Percentiles rank a stretch among this genome's conserved stretches.
Conservation (phyloP, 2,797 vertebrate genomes). For the Tangara arthus region DNA sequence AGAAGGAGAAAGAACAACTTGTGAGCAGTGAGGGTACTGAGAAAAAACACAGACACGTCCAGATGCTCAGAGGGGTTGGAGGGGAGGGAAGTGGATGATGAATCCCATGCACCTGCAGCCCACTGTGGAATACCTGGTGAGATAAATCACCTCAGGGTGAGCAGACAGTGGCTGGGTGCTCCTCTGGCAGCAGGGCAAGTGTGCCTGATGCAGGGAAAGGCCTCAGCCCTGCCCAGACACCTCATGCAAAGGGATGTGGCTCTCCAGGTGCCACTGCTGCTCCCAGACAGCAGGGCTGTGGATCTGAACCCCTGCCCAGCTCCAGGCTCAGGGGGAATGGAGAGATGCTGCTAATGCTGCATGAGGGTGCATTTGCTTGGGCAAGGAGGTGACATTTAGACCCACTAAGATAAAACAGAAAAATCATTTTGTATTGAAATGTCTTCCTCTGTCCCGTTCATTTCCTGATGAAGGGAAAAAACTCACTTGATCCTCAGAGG, state of each 20-base stretch:
- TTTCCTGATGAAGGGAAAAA: not conserved
- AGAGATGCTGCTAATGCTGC: not conserved
- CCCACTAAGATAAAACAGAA: not conserved
- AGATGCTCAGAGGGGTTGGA: rapidly evolving
- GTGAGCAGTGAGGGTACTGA: not conserved
- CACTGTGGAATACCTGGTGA: not conserved
- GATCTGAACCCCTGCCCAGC: not conserved
- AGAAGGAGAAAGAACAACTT: not conserved
- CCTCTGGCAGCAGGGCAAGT: no score
- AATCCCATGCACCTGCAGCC: not conserved
- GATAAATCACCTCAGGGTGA: not conserved
- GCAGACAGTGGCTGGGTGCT: not conserved
- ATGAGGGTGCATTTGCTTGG: not conserved
- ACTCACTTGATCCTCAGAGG: not conserved
- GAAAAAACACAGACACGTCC: rapidly evolving
- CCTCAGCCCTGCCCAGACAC: not conserved
- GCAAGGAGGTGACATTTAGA: not conserved
- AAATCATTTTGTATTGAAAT: not conserved
- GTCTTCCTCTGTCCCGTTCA: not conserved
- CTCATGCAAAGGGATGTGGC: not conserved
- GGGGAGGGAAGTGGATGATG: not conserved
- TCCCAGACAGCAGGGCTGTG: not conserved
- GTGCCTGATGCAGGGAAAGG: not conserved
- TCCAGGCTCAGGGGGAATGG: not conserved
- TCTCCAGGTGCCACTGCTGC: not conserved